phyloP scores from a whole-genome alignment of 2,797 vertebrate genomes.

The Pyrocephalus nanus region DNA sequence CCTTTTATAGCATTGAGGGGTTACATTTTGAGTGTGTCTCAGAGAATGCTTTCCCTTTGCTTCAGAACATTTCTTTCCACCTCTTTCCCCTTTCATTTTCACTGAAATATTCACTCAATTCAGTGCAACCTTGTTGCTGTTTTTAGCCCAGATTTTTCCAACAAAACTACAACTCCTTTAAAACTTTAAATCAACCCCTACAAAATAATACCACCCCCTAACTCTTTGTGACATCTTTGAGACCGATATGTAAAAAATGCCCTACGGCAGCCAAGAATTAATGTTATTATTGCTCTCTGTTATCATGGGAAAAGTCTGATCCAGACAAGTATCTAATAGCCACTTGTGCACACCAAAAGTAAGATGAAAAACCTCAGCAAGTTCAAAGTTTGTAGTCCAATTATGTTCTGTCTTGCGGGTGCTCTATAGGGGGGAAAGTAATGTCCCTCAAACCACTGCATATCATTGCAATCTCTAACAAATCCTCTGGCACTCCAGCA shows the following conservation, averaged over 20 bases:
- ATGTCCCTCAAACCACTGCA: slow-evolving; percentile 47
- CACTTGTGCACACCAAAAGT: slow-evolving; percentile 35
- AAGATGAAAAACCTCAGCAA: slow-evolving; percentile 50
- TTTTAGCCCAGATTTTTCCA: slow-evolving; percentile 13
- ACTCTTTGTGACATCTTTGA: background rate
- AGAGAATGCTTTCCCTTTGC: background rate
- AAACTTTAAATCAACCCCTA: background rate
- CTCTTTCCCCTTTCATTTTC: background rate
- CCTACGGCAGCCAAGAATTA: background rate
- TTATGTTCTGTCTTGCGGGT: slow-evolving; percentile 68
- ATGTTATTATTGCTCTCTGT: slow-evolving; percentile 43
- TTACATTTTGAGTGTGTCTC: background rate
- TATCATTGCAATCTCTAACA: slow-evolving; percentile 44
- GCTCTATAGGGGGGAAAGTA: slow-evolving; percentile 43
- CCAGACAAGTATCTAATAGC: background rate
- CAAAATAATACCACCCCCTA: background rate
- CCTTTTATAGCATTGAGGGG: background rate
- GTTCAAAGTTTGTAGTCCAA: slow-evolving; percentile 70
- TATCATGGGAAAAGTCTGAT: background rate
- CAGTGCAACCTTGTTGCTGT: background rate
- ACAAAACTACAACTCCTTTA: background rate
- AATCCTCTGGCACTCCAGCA: slow-evolving; percentile 45
- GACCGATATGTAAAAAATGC: background rate
- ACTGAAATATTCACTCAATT: background rate
- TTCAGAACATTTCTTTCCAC: background rate